Conservation (phyloP, 23 tunicate species). For the Trididemnum miniatum region DNA sequence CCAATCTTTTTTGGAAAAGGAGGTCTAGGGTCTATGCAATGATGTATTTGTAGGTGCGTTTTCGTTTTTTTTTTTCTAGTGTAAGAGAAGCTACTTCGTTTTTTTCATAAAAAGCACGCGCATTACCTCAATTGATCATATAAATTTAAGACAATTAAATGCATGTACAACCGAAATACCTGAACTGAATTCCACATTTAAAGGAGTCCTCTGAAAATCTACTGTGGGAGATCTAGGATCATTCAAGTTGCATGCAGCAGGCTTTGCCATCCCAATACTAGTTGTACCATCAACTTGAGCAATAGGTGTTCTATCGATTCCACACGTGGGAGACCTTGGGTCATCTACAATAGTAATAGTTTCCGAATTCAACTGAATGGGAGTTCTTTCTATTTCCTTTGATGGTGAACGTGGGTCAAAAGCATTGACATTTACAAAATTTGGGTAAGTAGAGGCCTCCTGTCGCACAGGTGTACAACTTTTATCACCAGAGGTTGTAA, state of each 20-base stretch:
- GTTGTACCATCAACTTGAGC: not conserved
- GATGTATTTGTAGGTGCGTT: too few relatives aligned
- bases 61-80: too few relatives aligned
- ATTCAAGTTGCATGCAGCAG: not conserved
- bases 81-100: too few relatives aligned
- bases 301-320: conserved; percentile 48
- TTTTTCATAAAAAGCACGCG: too few relatives aligned
- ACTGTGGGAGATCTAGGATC: conserved; percentile 59
- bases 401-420: conserved; percentile 58
- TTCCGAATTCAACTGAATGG: conserved; percentile 6
- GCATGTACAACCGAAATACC: not conserved
- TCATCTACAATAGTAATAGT: conserved; percentile 8
- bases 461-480: not conserved
- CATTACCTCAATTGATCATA: too few relatives aligned
- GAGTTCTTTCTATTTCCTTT: conserved; percentile 43
- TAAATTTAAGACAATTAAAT: too few relatives aligned
- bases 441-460: not conserved
- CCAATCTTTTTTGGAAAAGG: too few relatives aligned
- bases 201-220: conserved; percentile 33
- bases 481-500: not conserved
- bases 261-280: not conserved
- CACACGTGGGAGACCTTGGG: conserved; percentile 49
- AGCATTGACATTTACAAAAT: not conserved
- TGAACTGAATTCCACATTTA: conserved; percentile 4
- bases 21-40: too few relatives aligned